Evolutionary conservation across 2,113 vertebrate species (phyloP).

Genomic region (Geothlypis trichas): DNA sequence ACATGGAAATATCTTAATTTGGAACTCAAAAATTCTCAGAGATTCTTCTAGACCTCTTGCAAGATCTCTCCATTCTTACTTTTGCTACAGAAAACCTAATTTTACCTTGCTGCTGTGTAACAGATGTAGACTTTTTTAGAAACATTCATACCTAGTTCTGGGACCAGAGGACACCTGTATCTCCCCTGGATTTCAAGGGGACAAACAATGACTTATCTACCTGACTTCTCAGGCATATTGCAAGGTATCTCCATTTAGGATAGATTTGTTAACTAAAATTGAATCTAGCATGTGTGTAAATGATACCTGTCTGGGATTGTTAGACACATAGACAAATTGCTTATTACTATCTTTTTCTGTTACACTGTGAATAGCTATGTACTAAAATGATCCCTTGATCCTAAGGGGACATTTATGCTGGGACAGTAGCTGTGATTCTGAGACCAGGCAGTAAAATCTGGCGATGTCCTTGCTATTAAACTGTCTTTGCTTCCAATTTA

Average conservation of each 20-base stretch:
- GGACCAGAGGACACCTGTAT: not conserved
- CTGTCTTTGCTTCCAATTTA: not conserved
- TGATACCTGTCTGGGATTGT: not conserved
- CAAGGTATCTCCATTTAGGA: not conserved
- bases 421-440: not conserved
- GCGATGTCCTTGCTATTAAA: not conserved
- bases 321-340: not conserved
- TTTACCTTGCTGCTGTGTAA: not conserved
- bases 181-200: not conserved
- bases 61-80: not conserved
- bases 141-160: not conserved
- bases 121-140: not conserved
- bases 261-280: not conserved
- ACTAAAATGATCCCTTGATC: not conserved
- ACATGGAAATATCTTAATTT: not conserved
- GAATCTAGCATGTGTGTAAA: not conserved
- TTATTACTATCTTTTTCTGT: not conserved
- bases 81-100: not conserved
- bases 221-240: not conserved
- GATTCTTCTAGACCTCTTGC: not conserved
- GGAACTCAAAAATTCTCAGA: not conserved
- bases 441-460: not conserved
- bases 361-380: not conserved
- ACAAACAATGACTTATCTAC: rapidly evolving
- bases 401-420: not conserved